Base-by-base conservation (phyloP, 2,888 invertebrate genomes). In the Elaeidobius kamerunicus region DNA sequence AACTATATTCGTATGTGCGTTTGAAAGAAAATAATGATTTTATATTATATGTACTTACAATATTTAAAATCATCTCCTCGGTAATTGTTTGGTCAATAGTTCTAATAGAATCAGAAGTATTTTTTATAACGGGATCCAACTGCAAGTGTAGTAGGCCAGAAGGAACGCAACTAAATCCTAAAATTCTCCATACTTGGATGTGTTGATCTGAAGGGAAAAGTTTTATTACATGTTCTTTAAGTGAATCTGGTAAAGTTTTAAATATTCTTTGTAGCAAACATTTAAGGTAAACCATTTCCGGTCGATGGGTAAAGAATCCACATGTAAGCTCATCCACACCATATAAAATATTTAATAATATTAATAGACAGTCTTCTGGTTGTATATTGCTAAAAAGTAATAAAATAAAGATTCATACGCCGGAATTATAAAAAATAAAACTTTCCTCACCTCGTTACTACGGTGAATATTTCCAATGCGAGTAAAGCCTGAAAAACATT, bases 391-490 rank as follows among this genome's bases (percentile, higher is more conserved):
- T 62, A 40, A 51, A 60, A 61, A 54, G 19, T 23, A 28, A 16
- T 28, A n/a, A 17, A 34, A 17, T 17, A 39, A 17, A 17, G 6
- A 39, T n/a, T n/a, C n/a, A n/a, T n/a, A n/a, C n/a, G n/a, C n/a
- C n/a, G n/a, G n/a, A n/a, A n/a, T n/a, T n/a, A n/a, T n/a, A n/a
- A n/a, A n/a, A n/a, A n/a, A n/a, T n/a, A n/a, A n/a, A n/a, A n/a
- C n/a, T 30, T 30, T 3, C 11, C 3, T n/a, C 63, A 70, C 70
- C 63, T 62, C 20, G 64, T 54, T 51, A 67, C 55, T 34, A 66
- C 60, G 46, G 58, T 58, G 66, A 66, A 70, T 41, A 67, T 49
- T 41, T 70, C 70, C 14, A 60, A 48, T 3, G 67, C 65, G 18
- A 69, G 55, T 32, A 70, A 41, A 12, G 65, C 61, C 51, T 46